Conservation (phyloP, 2,797 vertebrate species). For the Rhynchonycteris naso region DNA sequence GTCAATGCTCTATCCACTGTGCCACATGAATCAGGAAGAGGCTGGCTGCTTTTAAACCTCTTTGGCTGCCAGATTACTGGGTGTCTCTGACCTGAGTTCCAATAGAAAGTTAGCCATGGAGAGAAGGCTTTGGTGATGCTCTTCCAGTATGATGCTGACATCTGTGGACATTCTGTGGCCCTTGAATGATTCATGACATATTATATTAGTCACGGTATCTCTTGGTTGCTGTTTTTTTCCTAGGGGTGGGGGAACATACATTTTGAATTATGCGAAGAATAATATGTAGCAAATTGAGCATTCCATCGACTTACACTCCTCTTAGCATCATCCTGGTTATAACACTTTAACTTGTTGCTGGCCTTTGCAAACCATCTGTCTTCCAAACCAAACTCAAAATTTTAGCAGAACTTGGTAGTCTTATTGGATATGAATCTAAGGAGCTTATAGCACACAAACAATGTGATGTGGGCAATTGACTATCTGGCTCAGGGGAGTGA, state of each 20-base stretch:
- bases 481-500: background rate
- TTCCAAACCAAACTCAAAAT: background rate
- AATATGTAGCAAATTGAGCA: background rate
- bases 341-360: too few relatives aligned
- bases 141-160: background rate
- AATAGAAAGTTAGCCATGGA: background rate
- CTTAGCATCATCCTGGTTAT: background rate
- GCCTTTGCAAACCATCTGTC: background rate
- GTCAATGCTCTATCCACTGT: too few relatives aligned
- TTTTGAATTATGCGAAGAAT: background rate
- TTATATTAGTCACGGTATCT: background rate
- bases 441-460: background rate
- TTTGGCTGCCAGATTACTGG: background rate
- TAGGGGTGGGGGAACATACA: accelerated
- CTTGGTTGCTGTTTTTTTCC: background rate
- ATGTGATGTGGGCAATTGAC: background rate
- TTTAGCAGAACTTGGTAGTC: background rate
- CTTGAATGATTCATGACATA: background rate
- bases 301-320: background rate
- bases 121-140: background rate
- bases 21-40: background rate
- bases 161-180: background rate
- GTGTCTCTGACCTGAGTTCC: background rate
- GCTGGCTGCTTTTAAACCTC: background rate
- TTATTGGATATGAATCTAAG: background rate